phyloP scores from a whole-genome alignment of 2,797 vertebrate genomes.

The Carcharodon carcharias region DNA sequence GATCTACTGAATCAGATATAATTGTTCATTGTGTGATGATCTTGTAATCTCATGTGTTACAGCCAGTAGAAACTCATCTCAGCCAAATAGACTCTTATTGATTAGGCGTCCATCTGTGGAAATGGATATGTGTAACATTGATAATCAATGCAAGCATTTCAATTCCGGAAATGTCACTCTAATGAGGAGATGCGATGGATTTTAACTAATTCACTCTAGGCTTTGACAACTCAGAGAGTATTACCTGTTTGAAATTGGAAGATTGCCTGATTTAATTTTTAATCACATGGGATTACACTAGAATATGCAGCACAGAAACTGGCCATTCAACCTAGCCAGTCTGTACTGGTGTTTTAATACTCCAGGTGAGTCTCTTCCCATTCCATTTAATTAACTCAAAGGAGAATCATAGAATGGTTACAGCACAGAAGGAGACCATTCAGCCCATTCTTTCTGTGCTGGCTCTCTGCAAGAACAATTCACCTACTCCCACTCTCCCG shows the following conservation, averaged over 20 bases:
- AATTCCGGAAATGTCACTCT: slow-evolving; percentile 11
- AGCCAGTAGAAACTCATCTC: neutral
- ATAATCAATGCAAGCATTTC: slow-evolving; percentile 15
- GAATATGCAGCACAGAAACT: neutral
- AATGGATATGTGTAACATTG: slow-evolving; percentile 2
- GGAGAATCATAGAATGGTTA: neutral
- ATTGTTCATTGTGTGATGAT: neutral
- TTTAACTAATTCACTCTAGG: slow-evolving; percentile 13
- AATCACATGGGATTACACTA: neutral
- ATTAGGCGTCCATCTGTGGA: neutral
- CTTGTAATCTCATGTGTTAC: slow-evolving; percentile 13
- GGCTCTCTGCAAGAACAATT: neutral
- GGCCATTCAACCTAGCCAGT: too few species aligned
- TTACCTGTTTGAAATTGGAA: neutral
- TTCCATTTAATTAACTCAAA: neutral
- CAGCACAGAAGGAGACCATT: neutral
- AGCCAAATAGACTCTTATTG: slow-evolving; percentile 22
- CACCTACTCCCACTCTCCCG: neutral
- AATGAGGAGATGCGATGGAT: neutral
- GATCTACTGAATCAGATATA: slow-evolving; percentile 6
- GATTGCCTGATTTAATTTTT: neutral
- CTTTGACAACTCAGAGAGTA: neutral
- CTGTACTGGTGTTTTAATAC: neutral
- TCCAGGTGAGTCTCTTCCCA: neutral
- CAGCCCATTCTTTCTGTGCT: neutral